Conservation (phyloP, 2,888 invertebrate species). For the Chirona hameri region DNA sequence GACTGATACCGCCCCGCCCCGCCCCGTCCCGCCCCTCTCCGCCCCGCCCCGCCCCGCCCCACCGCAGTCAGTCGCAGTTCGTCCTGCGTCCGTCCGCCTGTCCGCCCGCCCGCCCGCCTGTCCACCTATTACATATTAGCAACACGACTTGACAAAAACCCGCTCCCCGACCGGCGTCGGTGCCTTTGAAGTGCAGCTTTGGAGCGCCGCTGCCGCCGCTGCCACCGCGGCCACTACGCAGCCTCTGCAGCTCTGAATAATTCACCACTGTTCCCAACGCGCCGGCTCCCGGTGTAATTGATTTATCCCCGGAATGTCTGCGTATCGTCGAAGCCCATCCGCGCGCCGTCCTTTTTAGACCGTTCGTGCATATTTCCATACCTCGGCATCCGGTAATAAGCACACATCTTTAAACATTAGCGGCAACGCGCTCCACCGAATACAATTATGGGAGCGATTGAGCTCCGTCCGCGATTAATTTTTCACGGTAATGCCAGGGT, state of each 20-base stretch:
- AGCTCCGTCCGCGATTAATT: not conserved
- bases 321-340: not conserved
- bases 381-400: not conserved
- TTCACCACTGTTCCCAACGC: not conserved
- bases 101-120: not conserved
- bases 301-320: not conserved
- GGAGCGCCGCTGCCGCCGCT: constrained; percentile 6
- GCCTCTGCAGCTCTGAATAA: not conserved
- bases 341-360: not conserved
- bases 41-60: not conserved
- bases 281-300: not conserved
- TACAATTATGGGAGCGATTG: not conserved
- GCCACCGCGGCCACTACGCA: not conserved
- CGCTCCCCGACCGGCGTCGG: not conserved
- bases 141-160: not conserved
- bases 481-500: not conserved
- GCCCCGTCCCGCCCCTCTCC: not conserved
- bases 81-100: no score
- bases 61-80: no score
- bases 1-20: not conserved
- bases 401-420: constrained; percentile 11
- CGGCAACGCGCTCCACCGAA: not conserved
- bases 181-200: not conserved
- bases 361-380: not conserved
- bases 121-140: constrained; percentile 23